Conservation (phyloP, 2,888 invertebrate species). For the Papilio protenor region DNA sequence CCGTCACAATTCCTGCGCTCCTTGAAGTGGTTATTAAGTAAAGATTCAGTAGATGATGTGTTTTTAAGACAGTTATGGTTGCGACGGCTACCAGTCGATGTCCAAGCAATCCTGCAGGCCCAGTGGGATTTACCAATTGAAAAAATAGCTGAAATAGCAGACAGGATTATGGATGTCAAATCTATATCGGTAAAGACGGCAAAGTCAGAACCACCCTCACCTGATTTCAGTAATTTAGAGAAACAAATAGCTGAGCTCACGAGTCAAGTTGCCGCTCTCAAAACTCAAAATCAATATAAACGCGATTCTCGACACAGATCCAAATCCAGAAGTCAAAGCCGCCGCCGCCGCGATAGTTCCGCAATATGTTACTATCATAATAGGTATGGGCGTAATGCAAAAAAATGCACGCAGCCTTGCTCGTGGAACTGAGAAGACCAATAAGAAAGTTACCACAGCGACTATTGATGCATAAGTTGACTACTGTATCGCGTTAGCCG, state of each 20-base stretch:
- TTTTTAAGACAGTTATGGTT: background rate
- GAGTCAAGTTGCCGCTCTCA: background rate
- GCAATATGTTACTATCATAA: background rate
- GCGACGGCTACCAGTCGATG: background rate
- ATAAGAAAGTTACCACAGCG: background rate
- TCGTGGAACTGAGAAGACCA: background rate
- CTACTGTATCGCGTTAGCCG: background rate
- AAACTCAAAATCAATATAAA: background rate
- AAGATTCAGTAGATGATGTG: background rate
- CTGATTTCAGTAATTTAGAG: background rate
- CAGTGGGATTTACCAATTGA: background rate
- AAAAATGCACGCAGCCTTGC: background rate
- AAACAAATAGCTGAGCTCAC: background rate
- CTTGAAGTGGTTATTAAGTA: background rate
- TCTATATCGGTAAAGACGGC: background rate
- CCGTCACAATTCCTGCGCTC: background rate
- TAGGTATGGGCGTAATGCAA: background rate
- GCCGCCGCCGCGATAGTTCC: background rate
- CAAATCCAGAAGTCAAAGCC: background rate
- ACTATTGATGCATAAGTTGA: background rate
- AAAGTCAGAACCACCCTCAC: background rate
- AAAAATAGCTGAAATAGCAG: constrained; percentile 1
- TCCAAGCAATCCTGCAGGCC: background rate
- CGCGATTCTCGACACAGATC: background rate
- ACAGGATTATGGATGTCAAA: background rate